Conservation (phyloP, 1,140 invertebrate genomes). For the Drosophila erecta region DNA sequence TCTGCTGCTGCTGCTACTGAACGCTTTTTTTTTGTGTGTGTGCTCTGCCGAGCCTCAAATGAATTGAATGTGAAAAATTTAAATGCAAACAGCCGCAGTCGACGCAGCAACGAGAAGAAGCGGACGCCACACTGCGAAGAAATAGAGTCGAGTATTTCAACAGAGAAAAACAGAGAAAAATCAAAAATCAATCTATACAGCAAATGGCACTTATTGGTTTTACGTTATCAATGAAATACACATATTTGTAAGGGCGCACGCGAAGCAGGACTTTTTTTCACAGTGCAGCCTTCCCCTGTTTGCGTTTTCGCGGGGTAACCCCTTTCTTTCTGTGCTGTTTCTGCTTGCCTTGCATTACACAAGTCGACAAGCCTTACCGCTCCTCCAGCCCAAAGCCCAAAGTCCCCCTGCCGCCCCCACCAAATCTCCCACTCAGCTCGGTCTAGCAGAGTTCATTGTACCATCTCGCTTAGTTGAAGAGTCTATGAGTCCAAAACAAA, state of each 20-base stretch:
- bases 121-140: background rate
- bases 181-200: too few relatives aligned
- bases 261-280: background rate
- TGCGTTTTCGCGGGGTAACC: constrained; percentile 11
- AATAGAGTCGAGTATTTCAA: too few relatives aligned
- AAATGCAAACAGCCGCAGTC: constrained; percentile 80
- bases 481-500: constrained; percentile 74
- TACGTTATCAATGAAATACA: too few relatives aligned
- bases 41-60: constrained; percentile 74
- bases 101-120: constrained; percentile 55
- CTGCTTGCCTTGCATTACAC: constrained; percentile 68
- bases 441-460: constrained; percentile 73
- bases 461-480: constrained; percentile 75
- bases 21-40: constrained; percentile 28
- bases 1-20: constrained; percentile 33
- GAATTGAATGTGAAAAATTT: constrained; percentile 83
- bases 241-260: too few relatives aligned
- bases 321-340: constrained; percentile 31
- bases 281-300: constrained; percentile 15
- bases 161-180: too few relatives aligned
- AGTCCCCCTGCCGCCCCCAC: background rate
- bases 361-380: constrained; percentile 46
- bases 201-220: too few relatives aligned
- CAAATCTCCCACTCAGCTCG: constrained; percentile 22
- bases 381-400: background rate